Evolutionary conservation across 2,113 vertebrate genomes (phyloP), one percentile per base, ranked within the genome.

Genomic region (Passer domesticus): DNA sequence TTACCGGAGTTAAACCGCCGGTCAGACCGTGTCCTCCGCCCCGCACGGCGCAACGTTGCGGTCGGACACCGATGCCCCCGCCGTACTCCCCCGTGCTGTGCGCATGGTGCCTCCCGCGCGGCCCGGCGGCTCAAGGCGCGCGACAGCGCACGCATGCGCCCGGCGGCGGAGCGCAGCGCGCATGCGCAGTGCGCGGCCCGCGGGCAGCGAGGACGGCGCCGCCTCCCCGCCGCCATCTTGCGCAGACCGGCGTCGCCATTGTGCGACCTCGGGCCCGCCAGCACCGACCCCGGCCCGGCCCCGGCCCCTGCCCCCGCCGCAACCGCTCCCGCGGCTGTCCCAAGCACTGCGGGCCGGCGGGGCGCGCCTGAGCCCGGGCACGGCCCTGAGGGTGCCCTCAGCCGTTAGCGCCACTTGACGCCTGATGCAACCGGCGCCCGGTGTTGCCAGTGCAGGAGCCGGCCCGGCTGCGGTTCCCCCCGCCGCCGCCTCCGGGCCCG

Each of bases 1-100:
- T 6, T 2, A 10, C 0, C 0, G 1, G 1, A 2, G 0, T 1
- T 9, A 7, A 23, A 1, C 2, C 0, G 1, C 2, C 16, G 7
- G 3, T 0, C 7, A 5, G 5, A 3, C 18, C 2, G 4, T 11
- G 3, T 27, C 0, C 2, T 2, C 15, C 19, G 46, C 43, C 4
- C 4, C 20, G 16, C 20, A 11, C 1, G 1, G 20, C 2, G 17
- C 23, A 30, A 3, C 2, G 16, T 2, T 5, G 17, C 3, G 20
- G 23, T 18, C 1, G 1, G 6, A 4, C 22, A 49, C 12, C 1
- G 9, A 17, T 11, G 3, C 1, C 1, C 8, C 20, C 10, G 8
- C 12, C 5, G 2, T 9, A 7, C 33, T 22, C 31, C 19, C 76
- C 41, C 31, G 21, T 4, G 5, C 1, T 10, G 7, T 4, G 10